phyloP scores from a whole-genome alignment of 2,888 invertebrate genomes.

The Gari tellinella region DNA sequence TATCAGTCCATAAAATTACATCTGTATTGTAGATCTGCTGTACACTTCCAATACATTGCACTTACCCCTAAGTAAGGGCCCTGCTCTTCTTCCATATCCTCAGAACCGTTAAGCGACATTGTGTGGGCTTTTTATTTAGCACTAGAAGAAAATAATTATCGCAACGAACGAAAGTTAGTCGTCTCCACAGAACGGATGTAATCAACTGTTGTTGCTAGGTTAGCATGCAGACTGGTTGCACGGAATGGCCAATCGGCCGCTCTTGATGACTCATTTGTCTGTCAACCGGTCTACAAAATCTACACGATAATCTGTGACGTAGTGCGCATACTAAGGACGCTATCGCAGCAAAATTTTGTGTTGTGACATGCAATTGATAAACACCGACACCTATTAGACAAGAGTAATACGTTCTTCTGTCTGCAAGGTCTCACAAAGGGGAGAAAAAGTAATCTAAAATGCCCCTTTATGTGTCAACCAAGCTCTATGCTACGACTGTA shows the following conservation, averaged over 20 bases:
- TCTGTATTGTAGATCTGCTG: no score
- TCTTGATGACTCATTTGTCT: no score
- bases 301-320: conserved; percentile 49
- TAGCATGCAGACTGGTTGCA: conserved; percentile 1
- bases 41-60: conserved; percentile 42
- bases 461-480: no score
- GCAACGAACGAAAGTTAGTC: neutral
- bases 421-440: no score
- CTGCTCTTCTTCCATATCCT: conserved; percentile 83
- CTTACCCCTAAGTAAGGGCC: conserved; percentile 82
- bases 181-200: conserved; percentile 39
- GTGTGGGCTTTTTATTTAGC: neutral
- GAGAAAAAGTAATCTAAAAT: no score
- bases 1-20: no score
- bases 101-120: conserved; percentile 83
- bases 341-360: no score
- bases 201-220: conserved; percentile 44
- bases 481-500: no score
- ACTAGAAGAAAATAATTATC: neutral
- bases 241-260: no score
- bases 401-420: no score
- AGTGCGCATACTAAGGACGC: conserved; percentile 65
- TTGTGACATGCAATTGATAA: no score
- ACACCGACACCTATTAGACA: no score
- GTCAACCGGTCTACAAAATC: conserved; percentile 25